A percentile compares a stretch with the other conserved stretches of the same genome.
Conservation (phyloP, 2,888 invertebrate species). For the Heliconius cydno region DNA sequence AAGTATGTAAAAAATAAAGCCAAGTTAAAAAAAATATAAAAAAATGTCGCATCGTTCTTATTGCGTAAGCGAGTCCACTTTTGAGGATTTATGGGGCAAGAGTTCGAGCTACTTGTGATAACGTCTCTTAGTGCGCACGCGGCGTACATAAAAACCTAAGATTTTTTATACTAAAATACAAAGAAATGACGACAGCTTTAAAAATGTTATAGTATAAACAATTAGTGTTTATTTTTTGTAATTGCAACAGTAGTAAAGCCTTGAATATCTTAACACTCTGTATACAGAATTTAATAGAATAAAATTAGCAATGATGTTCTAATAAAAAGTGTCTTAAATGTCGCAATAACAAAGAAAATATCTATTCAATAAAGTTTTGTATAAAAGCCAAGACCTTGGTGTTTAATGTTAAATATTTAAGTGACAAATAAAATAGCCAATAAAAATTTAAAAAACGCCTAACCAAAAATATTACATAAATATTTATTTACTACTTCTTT, state of each 20-base stretch:
- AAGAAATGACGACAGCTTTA: constrained; percentile 60
- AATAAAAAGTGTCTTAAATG: background rate
- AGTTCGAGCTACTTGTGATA: constrained; percentile 77
- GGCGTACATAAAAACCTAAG: constrained; percentile 60
- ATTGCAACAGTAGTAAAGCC: background rate
- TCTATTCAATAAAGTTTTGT: background rate
- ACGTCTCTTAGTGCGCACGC: constrained; percentile 63
- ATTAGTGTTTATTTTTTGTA: constrained; percentile 24
- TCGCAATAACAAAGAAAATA: background rate
- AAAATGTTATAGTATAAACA: constrained; percentile 38
- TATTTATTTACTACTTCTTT: too few species aligned
- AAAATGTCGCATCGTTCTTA: constrained; percentile 61
- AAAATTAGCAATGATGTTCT: constrained; percentile 11
- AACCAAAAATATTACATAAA: too few species aligned
- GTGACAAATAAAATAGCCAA: background rate
- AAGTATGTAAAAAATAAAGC: background rate
- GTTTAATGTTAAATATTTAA: background rate
- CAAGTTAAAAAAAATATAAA: background rate
- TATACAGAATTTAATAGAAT: background rate
- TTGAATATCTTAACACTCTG: constrained; percentile 7
- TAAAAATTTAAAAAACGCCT: background rate
- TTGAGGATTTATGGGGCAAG: constrained; percentile 73
- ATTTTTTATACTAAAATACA: constrained; percentile 57
- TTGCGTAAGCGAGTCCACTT: constrained; percentile 75
- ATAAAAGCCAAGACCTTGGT: background rate